A percentile compares a stretch with the other conserved stretches of the same genome.
Conservation (phyloP, 2,113 vertebrate species). For the Anser cygnoides region DNA sequence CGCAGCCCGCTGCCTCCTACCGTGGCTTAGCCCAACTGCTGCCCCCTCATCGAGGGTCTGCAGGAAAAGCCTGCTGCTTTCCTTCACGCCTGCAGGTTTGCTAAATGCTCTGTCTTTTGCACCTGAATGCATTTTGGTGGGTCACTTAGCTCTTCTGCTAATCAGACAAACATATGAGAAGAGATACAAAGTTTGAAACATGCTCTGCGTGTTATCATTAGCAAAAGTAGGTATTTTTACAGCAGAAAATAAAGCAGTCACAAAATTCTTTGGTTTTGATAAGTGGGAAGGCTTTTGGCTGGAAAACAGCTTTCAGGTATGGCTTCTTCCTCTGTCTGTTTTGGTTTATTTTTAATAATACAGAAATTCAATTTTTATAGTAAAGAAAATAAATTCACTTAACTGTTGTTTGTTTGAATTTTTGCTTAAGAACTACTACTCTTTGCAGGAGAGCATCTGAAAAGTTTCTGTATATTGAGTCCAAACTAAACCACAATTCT, state of each 20-base stretch:
- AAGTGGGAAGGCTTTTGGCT: neutral
- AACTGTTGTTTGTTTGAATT: neutral
- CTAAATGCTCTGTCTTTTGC: neutral
- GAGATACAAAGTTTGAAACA: neutral
- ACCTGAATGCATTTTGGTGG: neutral
- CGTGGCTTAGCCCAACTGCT: neutral
- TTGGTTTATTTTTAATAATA: too few species aligned
- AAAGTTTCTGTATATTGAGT: neutral
- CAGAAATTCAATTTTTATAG: neutral
- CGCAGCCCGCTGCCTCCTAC: neutral
- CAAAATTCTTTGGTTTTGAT: neutral
- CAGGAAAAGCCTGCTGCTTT: fast-evolving
- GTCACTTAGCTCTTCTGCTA: neutral
- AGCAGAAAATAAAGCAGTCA: neutral
- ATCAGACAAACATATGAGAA: neutral
- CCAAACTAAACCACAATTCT: neutral
- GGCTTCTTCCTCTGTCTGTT: neutral
- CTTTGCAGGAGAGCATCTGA: neutral
- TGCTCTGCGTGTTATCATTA: neutral
- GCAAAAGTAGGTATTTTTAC: neutral
- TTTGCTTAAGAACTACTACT: neutral
- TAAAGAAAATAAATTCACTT: neutral
- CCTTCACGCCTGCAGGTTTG: neutral
- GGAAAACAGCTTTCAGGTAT: neutral
- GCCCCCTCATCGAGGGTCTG: neutral